Conservation (phyloP, 1,140 invertebrate species). For the Cylas formicarius region DNA sequence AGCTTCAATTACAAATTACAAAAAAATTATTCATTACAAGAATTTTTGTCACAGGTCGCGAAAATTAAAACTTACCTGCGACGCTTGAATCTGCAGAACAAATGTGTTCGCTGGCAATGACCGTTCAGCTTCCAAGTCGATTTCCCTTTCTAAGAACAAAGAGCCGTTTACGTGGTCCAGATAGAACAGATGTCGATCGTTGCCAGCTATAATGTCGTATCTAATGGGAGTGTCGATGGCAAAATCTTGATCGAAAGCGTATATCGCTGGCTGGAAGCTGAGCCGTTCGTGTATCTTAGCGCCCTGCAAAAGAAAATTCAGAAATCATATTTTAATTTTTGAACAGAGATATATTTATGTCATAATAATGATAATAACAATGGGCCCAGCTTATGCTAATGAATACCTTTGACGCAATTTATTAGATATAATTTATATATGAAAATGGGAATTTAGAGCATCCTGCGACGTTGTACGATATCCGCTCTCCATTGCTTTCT, state of each 20-base stretch:
- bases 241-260: slow-evolving; percentile 68
- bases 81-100: slow-evolving; percentile 68
- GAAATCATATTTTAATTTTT: too few relatives aligned
- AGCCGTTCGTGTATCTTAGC: slow-evolving; percentile 59
- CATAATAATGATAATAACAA: too few relatives aligned
- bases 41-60: not conserved
- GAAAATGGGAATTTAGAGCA: too few relatives aligned
- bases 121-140: slow-evolving; percentile 66
- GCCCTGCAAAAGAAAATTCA: slow-evolving; percentile 45
- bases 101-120: slow-evolving; percentile 65
- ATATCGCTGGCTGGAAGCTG: slow-evolving; percentile 60
- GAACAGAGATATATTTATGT: too few relatives aligned
- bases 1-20: not conserved
- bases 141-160: slow-evolving; percentile 66
- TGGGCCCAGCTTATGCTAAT: too few relatives aligned
- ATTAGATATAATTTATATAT: too few relatives aligned
- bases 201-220: slow-evolving; percentile 69
- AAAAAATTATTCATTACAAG: not conserved
- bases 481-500: too few relatives aligned
- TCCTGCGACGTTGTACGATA: too few relatives aligned
- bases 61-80: slow-evolving; percentile 43
- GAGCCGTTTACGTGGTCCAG: slow-evolving; percentile 66
- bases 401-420: too few relatives aligned
- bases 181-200: slow-evolving; percentile 62
- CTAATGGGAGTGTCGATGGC: slow-evolving; percentile 59